Evolutionary conservation across 2,888 invertebrate genomes (phyloP).

Genomic region (Netelia inedita): DNA sequence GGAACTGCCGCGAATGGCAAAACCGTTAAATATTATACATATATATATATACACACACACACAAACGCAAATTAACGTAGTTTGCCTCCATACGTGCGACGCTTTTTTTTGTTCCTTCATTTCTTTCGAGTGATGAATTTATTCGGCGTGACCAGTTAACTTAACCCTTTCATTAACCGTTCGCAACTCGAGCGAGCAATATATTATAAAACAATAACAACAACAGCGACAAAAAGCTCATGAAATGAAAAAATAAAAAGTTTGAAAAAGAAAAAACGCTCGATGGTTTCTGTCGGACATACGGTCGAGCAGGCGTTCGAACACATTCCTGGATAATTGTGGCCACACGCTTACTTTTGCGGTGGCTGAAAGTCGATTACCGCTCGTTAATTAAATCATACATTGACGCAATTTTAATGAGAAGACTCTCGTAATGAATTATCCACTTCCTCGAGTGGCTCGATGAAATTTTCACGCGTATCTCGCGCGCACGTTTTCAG

Average conservation of each 20-base stretch:
- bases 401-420: constrained; percentile 17
- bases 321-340: constrained; percentile 40
- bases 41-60: not conserved
- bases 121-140: constrained; percentile 3
- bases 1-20: constrained; percentile 23
- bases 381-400: constrained; percentile 54
- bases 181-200: constrained; percentile 32
- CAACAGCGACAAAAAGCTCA: not conserved
- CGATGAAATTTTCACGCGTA: constrained; percentile 7
- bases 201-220: not conserved
- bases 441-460: constrained; percentile 19
- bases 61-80: not conserved
- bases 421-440: constrained; percentile 26
- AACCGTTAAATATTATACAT: constrained; percentile 13
- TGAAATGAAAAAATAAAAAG: not conserved
- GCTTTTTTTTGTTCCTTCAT: not conserved
- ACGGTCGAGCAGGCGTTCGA: not conserved
- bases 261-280: not conserved
- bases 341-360: constrained; percentile 46
- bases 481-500: not conserved
- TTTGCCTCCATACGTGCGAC: not conserved
- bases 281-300: not conserved
- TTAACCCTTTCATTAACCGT: constrained; percentile 53
- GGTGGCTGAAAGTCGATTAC: constrained; percentile 32
- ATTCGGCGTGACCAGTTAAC: constrained; percentile 34